These are phyloP conservation scores for Epiperipatus broadwayi DNA, from an alignment of 2,888 invertebrate species.

Conservation along the genomic window DNA sequence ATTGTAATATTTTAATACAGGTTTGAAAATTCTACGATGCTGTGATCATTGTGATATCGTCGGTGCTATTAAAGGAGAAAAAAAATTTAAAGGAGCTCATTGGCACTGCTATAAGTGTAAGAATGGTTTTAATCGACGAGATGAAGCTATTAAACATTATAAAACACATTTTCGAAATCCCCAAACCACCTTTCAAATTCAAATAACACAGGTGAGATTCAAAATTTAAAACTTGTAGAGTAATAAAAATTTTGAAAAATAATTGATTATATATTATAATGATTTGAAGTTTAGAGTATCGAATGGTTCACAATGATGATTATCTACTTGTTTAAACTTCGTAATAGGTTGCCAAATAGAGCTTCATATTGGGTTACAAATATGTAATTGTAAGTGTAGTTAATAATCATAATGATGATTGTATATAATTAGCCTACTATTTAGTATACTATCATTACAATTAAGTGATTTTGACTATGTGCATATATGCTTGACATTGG, in stretches of 20 bases:
- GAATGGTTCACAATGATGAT: no score
- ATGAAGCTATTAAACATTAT: slow-evolving; percentile 29
- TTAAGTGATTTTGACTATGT: no score
- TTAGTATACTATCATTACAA: no score
- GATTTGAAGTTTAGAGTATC: no score
- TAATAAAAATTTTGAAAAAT: not conserved
- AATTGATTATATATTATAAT: no score
- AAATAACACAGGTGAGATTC: slow-evolving; percentile 25
- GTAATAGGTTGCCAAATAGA: no score
- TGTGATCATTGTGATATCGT: slow-evolving; percentile 29
- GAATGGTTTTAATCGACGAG: slow-evolving; percentile 28
- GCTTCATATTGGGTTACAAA: no score
- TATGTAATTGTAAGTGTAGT: no score
- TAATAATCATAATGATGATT: no score
- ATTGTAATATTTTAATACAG: slow-evolving; percentile 18
- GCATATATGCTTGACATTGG: no score
- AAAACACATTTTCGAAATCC: slow-evolving; percentile 29
- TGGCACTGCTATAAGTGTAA: slow-evolving; percentile 29
- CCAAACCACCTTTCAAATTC: slow-evolving; percentile 29
- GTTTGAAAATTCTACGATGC: slow-evolving; percentile 27
- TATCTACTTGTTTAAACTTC: no score
- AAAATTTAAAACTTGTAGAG: not conserved
- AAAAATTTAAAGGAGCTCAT: slow-evolving; percentile 29
- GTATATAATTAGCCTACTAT: no score
- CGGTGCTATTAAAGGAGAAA: slow-evolving; percentile 29